phyloP scores from a whole-genome alignment of 2,113 vertebrate species.

The Stegastes partitus region DNA sequence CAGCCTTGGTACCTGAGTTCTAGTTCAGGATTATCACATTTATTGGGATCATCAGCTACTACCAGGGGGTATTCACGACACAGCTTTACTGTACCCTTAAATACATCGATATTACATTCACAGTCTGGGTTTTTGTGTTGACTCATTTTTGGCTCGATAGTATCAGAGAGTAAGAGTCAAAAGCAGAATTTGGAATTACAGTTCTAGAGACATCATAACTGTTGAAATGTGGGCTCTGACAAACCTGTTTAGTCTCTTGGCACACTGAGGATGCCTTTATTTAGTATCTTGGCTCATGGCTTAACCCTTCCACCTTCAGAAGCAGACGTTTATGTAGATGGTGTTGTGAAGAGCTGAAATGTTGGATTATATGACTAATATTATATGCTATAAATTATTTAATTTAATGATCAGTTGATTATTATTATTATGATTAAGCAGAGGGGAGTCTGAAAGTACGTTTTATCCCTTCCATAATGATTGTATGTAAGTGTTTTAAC shows the following conservation, averaged over 20 bases:
- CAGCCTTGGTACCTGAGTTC: slow-evolving; percentile 17
- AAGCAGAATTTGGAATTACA: not conserved
- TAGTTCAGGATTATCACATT: not conserved
- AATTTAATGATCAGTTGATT: slow-evolving; percentile 58
- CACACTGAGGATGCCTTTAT: slow-evolving; percentile 33
- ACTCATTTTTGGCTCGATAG: not conserved
- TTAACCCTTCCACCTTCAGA: slow-evolving; percentile 8
- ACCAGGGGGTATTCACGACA: not conserved
- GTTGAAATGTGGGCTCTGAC: not conserved
- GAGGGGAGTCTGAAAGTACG: slow-evolving; percentile 14
- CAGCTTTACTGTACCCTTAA: slow-evolving; percentile 7
- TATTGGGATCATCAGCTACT: not conserved
- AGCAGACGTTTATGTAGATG: slow-evolving; percentile 47
- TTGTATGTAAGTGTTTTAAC: slow-evolving; percentile 51
- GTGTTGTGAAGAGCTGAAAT: slow-evolving; percentile 34
- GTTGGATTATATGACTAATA: slow-evolving; percentile 56
- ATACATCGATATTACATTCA: not conserved
- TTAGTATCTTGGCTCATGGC: slow-evolving; percentile 8
- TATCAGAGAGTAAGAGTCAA: not conserved
- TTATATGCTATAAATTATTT: slow-evolving; percentile 79
- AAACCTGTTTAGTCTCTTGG: not conserved
- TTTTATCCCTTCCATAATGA: slow-evolving; percentile 44
- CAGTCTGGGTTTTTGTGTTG: not conserved
- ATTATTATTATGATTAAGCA: slow-evolving; percentile 16
- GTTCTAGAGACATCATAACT: not conserved